Evolutionary conservation across 2,113 vertebrate species (phyloP).

Genomic region (Nothobranchius furzeri): DNA sequence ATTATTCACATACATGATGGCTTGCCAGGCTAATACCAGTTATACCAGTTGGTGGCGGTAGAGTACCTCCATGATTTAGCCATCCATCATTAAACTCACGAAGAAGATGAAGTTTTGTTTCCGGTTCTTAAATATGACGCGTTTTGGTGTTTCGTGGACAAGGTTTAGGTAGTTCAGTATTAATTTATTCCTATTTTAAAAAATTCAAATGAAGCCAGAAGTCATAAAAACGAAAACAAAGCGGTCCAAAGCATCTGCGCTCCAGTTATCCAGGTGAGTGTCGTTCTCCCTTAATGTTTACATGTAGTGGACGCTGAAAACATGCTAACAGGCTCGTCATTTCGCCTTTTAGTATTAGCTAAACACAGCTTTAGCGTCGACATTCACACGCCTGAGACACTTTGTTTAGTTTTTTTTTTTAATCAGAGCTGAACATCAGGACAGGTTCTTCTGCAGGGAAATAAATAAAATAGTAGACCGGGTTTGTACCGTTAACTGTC

Average conservation of each 20-base stretch:
- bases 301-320: not conserved
- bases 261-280: conserved; percentile 28
- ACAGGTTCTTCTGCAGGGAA: too few relatives aligned
- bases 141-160: conserved; percentile 39
- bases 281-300: not conserved
- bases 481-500: too few relatives aligned
- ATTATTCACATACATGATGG: too few relatives aligned
- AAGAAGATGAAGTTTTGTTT: conserved; percentile 12
- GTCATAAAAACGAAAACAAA: too few relatives aligned
- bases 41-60: not conserved
- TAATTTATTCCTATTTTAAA: not conserved
- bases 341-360: too few relatives aligned
- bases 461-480: too few relatives aligned
- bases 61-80: not conserved
- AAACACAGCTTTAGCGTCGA: too few relatives aligned
- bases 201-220: conserved; percentile 3
- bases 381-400: too few relatives aligned
- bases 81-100: not conserved
- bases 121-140: conserved; percentile 29
- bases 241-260: not conserved
- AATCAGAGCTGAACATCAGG: too few relatives aligned
- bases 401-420: too few relatives aligned
- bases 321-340: not conserved
- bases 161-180: not conserved
- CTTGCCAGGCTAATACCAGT: not conserved